A percentile compares a stretch with the other conserved stretches of the same genome.
These are phyloP conservation scores for Chionoecetes opilio DNA, from an alignment of 1,140 invertebrate genomes.

Conservation along the genomic window DNA sequence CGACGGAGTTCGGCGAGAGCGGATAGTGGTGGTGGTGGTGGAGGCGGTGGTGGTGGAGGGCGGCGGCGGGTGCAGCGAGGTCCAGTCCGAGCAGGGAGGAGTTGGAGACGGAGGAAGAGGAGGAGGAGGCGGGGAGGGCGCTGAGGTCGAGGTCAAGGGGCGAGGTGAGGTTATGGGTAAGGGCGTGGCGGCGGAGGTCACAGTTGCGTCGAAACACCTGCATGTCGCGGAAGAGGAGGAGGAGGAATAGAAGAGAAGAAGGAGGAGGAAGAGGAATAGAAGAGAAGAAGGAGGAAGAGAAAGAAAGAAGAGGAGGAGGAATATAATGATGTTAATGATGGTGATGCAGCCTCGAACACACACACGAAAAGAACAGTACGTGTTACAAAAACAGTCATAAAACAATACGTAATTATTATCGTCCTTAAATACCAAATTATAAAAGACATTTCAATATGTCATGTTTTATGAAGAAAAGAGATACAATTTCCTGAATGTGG, in stretches of 20 bases:
- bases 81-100: constrained; percentile 86
- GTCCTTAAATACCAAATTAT: no score
- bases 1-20: not conserved
- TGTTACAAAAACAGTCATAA: no score
- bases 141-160: constrained; percentile 85
- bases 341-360: not conserved
- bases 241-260: not conserved
- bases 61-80: constrained; percentile 82
- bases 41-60: constrained; percentile 77
- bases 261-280: no score
- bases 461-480: no score
- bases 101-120: constrained; percentile 87
- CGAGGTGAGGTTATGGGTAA: constrained; percentile 88
- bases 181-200: constrained; percentile 91
- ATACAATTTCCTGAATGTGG: no score
- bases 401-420: no score
- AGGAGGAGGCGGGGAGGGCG: constrained; percentile 85
- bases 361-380: not conserved
- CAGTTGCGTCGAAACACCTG: constrained; percentile 87
- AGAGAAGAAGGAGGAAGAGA: not conserved
- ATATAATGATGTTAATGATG: not conserved
- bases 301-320: not conserved
- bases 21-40: constrained; percentile 38
- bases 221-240: not conserved
- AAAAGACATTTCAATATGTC: no score